Evolutionary conservation across 2,888 invertebrate genomes (phyloP).

Genomic region (Mimachlamys varia): DNA sequence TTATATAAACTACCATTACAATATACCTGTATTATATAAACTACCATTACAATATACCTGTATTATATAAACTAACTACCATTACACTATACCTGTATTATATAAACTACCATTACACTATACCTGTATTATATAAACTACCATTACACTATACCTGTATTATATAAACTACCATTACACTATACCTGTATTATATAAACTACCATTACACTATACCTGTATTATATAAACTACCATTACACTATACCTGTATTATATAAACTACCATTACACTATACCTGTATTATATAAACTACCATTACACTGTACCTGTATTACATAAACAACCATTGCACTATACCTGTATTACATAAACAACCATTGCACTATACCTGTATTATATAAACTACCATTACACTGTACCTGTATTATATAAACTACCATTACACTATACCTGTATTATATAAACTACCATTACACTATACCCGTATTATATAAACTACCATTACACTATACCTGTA

Average conservation of each 20-base stretch:
- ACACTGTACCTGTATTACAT: not conserved
- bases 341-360: not conserved
- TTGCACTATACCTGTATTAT: not conserved
- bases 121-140: not conserved
- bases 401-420: not conserved
- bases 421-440: not conserved
- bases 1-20: not conserved
- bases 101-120: too few species aligned
- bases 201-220: too few species aligned
- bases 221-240: not conserved
- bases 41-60: not conserved
- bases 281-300: too few species aligned
- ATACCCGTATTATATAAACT: not conserved
- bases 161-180: not conserved
- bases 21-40: not conserved
- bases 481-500: not conserved
- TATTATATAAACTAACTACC: not conserved
- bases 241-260: not conserved
- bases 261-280: not conserved
- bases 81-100: not conserved
- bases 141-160: not conserved
- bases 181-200: too few species aligned
- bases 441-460: too few species aligned
- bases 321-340: not conserved
- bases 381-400: not conserved